A percentile compares a stretch with the other conserved stretches of the same genome.
phyloP scores from a whole-genome alignment of 1,140 invertebrate species.

The Cepaea nemoralis region DNA sequence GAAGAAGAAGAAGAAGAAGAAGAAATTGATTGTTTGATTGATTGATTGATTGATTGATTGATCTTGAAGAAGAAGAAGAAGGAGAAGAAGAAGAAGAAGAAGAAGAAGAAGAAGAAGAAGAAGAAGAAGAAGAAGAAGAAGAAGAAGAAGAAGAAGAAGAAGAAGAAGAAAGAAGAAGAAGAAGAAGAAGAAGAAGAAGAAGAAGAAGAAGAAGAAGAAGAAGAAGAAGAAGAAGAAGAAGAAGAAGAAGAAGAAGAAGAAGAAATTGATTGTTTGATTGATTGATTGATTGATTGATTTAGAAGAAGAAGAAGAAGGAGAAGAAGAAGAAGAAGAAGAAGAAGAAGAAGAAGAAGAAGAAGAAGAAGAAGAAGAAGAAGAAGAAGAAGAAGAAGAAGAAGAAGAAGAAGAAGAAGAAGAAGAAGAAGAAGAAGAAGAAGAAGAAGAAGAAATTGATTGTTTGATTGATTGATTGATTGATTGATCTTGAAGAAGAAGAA shows the following conservation, averaged over 20 bases:
- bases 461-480: too few species aligned
- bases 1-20: too few species aligned
- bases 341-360: constrained; percentile 11
- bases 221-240: neutral
- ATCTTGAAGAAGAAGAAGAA: too few species aligned
- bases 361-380: constrained; percentile 10
- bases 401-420: neutral
- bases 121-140: neutral
- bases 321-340: neutral
- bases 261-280: too few species aligned
- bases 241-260: constrained; percentile 9
- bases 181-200: neutral
- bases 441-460: too few species aligned
- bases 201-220: too few species aligned
- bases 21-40: too few species aligned
- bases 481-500: neutral
- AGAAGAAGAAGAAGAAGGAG: too few species aligned
- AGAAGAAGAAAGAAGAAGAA: neutral
- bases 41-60: too few species aligned
- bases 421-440: neutral
- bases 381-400: constrained; percentile 12
- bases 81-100: neutral
- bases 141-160: too few species aligned
- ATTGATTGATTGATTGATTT: too few species aligned
- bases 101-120: too few species aligned